Evolutionary conservation across 2,888 invertebrate genomes (phyloP).

Genomic region (Phorcus lineatus): DNA sequence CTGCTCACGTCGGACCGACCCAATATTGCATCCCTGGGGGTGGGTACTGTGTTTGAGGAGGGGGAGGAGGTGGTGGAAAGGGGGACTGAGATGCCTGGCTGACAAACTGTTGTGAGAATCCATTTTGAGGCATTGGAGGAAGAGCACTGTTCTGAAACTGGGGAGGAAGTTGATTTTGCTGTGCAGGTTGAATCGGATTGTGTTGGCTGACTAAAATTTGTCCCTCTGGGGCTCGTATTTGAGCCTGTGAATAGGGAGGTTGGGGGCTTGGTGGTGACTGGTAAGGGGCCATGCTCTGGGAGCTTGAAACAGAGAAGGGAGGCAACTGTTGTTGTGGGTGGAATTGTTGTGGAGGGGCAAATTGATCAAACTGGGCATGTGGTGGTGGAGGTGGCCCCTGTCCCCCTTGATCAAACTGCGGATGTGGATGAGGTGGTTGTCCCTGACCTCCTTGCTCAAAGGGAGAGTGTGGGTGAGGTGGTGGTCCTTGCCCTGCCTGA

Average conservation of each 20-base stretch:
- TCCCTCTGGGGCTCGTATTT: not conserved
- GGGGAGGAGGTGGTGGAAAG: conserved; percentile 34
- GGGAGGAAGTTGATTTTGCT: not conserved
- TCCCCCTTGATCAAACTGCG: not conserved
- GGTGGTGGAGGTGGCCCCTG: not conserved
- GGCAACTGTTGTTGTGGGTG: conserved; percentile 31
- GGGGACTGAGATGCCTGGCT: conserved; percentile 29
- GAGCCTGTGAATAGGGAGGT: conserved; percentile 17
- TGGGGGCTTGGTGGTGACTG: conserved; percentile 18
- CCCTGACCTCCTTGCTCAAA: too few relatives aligned
- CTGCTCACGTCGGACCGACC: conserved; percentile 15
- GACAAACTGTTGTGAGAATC: not conserved
- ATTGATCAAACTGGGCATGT: conserved; percentile 4
- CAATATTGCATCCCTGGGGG: conserved; percentile 27
- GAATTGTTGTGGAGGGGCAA: not conserved
- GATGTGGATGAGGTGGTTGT: not conserved
- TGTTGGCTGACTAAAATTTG: not conserved
- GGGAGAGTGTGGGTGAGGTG: not conserved
- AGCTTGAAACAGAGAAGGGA: conserved; percentile 14
- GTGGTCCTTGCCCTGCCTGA: not conserved
- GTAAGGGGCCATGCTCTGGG: conserved; percentile 19
- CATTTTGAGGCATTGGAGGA: conserved; percentile 8
- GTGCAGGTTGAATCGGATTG: conserved; percentile 3
- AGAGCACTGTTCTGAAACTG: conserved; percentile 11
- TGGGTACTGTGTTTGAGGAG: conserved; percentile 26